phyloP scores from a whole-genome alignment of 2,797 vertebrate genomes.

The Melanotaenia trifasciata region DNA sequence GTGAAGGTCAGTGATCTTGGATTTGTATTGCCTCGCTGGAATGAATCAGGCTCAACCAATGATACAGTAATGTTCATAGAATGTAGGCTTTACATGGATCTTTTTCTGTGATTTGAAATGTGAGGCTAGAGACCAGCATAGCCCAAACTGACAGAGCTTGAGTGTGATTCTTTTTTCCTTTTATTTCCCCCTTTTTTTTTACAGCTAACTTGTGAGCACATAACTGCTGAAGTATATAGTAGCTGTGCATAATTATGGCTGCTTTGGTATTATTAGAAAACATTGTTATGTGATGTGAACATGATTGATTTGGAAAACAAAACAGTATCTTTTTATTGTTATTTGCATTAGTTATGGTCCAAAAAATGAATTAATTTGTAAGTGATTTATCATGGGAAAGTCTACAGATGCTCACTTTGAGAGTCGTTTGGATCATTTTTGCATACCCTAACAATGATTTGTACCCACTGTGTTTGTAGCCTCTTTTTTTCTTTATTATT shows the following conservation, averaged over 20 bases:
- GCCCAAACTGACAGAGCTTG: too few species aligned
- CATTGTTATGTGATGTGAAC: too few species aligned
- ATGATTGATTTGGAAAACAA: too few species aligned
- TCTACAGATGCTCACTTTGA: too few species aligned
- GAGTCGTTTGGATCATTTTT: too few species aligned
- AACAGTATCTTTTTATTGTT: too few species aligned
- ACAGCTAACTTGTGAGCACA: background rate
- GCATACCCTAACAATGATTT: background rate
- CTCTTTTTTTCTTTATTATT: background rate
- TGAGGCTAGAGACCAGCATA: background rate
- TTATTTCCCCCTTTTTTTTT: background rate
- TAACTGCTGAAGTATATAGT: too few species aligned
- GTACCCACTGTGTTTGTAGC: background rate
- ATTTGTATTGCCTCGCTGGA: constrained; percentile 25
- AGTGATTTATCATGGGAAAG: too few species aligned
- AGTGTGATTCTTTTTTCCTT: background rate
- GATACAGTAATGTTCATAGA: constrained; percentile 6
- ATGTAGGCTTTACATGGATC: background rate
- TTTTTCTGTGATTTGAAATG: background rate
- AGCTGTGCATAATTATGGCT: too few species aligned
- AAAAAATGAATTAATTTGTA: too few species aligned
- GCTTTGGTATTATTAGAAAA: too few species aligned
- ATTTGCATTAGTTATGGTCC: too few species aligned
- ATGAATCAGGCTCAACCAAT: constrained; percentile 39
- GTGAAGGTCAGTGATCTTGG: constrained; percentile 55